phyloP scores from a whole-genome alignment of 2,797 vertebrate species.

The Cryptoprocta ferox region DNA sequence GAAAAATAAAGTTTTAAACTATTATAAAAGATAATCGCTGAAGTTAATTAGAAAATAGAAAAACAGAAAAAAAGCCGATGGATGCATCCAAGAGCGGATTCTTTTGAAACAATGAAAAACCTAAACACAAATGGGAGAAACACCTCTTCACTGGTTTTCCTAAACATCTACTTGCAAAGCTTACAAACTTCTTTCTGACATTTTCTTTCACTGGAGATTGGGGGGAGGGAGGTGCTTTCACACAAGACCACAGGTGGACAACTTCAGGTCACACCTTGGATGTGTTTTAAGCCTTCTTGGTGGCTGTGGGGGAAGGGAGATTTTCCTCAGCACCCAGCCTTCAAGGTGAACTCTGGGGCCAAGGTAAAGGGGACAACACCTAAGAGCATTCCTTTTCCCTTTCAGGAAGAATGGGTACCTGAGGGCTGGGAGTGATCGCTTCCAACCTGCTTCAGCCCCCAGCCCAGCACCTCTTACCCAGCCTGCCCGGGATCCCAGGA shows the following conservation, averaged over 20 bases:
- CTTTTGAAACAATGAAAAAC: not conserved
- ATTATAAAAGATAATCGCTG: not conserved
- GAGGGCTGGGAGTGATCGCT: not conserved
- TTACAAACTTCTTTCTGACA: not conserved
- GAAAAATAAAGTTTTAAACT: not conserved
- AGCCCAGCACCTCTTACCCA: accelerated
- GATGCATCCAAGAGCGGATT: not conserved
- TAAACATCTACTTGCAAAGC: not conserved
- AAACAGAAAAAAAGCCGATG: not conserved
- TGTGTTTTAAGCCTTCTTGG: not conserved
- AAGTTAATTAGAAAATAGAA: not conserved
- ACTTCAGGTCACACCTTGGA: not conserved
- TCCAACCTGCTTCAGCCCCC: not conserved
- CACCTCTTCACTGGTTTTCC: not conserved
- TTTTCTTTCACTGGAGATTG: not conserved
- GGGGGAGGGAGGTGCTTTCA: not conserved
- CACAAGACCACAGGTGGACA: too few species aligned
- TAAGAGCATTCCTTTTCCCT: not conserved
- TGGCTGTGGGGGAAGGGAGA: not conserved
- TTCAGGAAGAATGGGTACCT: not conserved
- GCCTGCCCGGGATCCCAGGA: not conserved
- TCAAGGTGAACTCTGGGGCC: not conserved
- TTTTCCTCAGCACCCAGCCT: not conserved
- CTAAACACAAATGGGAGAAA: not conserved
- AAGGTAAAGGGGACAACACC: not conserved